Evolutionary conservation across 2,888 invertebrate species (phyloP).

Genomic region (Peribatodes rhomboidaria): DNA sequence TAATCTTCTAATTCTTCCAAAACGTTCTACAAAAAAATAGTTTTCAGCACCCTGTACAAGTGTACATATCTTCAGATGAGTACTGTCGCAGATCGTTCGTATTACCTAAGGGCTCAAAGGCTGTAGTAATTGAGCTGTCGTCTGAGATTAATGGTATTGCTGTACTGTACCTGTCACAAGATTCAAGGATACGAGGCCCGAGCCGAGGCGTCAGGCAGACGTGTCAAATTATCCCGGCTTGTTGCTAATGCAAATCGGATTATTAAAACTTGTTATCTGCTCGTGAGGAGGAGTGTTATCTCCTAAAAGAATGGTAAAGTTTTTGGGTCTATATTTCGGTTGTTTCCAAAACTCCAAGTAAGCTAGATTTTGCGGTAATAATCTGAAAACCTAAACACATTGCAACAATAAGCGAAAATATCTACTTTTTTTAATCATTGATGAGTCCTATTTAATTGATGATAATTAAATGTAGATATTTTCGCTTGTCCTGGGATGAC

Average conservation of each 20-base stretch:
- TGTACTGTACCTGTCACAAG: slow-evolving; percentile 57
- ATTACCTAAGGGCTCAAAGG: slow-evolving; percentile 40
- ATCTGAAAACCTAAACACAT: no score
- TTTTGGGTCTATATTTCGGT: no score
- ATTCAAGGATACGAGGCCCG: slow-evolving; percentile 53
- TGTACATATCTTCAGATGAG: slow-evolving; percentile 19
- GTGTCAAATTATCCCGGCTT: slow-evolving; percentile 66
- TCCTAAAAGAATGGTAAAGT: no score
- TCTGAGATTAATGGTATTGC: slow-evolving; percentile 73
- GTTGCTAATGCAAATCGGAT: slow-evolving; percentile 48
- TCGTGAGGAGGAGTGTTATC: no score
- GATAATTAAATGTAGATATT: no score
- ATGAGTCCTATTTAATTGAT: no score
- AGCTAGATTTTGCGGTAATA: no score
- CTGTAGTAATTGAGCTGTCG: slow-evolving; percentile 78
- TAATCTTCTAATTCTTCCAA: no score
- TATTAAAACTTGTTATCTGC: slow-evolving; percentile 41
- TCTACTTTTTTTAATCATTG: no score
- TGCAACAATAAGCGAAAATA: no score
- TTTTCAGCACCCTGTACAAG: slow-evolving; percentile 20
- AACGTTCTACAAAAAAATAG: not conserved
- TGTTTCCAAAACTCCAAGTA: no score
- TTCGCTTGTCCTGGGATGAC: no score
- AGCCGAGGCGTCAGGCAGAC: slow-evolving; percentile 47
- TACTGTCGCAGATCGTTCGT: slow-evolving; percentile 32